A percentile compares a stretch with the other conserved stretches of the same genome.
These are phyloP conservation scores for Amorpha juglandis DNA, from an alignment of 2,888 invertebrate genomes.

Conservation along the genomic window DNA sequence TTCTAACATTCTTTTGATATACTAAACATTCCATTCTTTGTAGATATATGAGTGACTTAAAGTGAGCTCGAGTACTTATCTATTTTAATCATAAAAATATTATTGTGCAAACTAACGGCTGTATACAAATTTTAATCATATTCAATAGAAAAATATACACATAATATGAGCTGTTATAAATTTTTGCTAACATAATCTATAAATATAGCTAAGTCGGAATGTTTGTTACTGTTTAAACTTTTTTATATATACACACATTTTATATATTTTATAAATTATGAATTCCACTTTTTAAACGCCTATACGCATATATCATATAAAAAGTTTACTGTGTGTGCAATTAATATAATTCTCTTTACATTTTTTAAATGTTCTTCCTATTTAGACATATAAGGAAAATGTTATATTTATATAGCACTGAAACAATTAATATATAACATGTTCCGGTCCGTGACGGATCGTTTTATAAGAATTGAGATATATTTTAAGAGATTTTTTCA, in stretches of 20 bases:
- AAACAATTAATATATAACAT: slow-evolving; percentile 66
- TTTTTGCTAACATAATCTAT: slow-evolving; percentile 54
- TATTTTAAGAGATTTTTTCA: slow-evolving; percentile 83
- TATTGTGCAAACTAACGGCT: slow-evolving; percentile 33
- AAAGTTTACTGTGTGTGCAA: slow-evolving; percentile 76
- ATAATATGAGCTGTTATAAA: slow-evolving; percentile 47
- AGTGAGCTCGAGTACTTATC: slow-evolving; percentile 81
- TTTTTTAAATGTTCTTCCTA: slow-evolving; percentile 76
- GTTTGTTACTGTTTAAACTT: slow-evolving; percentile 34
- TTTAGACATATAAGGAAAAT: slow-evolving; percentile 70
- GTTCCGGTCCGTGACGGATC: slow-evolving; percentile 56
- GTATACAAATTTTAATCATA: slow-evolving; percentile 38
- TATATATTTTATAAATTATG: slow-evolving; percentile 28
- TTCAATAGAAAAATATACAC: slow-evolving; percentile 37
- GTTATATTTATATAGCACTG: slow-evolving; percentile 76
- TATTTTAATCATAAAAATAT: slow-evolving; percentile 44
- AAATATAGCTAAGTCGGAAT: slow-evolving; percentile 41
- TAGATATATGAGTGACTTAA: slow-evolving; percentile 78
- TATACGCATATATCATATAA: slow-evolving; percentile 47
- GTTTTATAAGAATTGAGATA: slow-evolving; percentile 74
- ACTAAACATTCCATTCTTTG: slow-evolving; percentile 75
- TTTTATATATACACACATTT: slow-evolving; percentile 36
- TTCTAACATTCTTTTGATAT: slow-evolving; percentile 56
- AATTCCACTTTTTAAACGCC: slow-evolving; percentile 29
- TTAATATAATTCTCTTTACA: slow-evolving; percentile 72